phyloP scores from a whole-genome alignment of 2,797 vertebrate species.

The Syndactyla subalaris region DNA sequence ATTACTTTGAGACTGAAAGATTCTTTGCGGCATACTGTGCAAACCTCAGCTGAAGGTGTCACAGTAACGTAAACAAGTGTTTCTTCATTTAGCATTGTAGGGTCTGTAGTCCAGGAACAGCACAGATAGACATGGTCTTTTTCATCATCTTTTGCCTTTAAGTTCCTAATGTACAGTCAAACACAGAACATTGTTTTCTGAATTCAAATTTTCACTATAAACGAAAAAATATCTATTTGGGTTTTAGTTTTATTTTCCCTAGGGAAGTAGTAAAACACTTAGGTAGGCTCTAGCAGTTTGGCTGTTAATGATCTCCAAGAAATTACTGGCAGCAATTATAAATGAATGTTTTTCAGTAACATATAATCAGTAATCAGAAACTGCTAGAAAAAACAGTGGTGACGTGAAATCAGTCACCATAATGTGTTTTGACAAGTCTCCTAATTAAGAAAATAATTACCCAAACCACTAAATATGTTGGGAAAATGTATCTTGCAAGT shows the following conservation, averaged over 20 bases:
- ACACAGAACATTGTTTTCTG: background rate
- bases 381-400: slow-evolving; percentile 10
- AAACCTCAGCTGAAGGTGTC: background rate
- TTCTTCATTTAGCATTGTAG: background rate
- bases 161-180: background rate
- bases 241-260: background rate
- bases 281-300: background rate
- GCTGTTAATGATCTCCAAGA: background rate
- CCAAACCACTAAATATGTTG: slow-evolving; percentile 55
- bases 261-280: background rate
- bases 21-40: background rate
- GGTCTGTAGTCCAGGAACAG: background rate
- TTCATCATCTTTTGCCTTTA: background rate
- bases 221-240: background rate
- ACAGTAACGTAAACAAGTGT: background rate
- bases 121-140: background rate
- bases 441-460: slow-evolving; percentile 67
- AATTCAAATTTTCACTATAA: background rate
- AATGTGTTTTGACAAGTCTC: slow-evolving; percentile 51
- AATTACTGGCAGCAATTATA: slow-evolving; percentile 34
- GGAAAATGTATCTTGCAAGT: slow-evolving; percentile 33
- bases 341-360: background rate
- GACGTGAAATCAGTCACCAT: background rate
- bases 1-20: background rate
- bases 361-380: slow-evolving; percentile 15